Conservation (phyloP, 2,888 invertebrate species). For the Rhamnusium bicolor region DNA sequence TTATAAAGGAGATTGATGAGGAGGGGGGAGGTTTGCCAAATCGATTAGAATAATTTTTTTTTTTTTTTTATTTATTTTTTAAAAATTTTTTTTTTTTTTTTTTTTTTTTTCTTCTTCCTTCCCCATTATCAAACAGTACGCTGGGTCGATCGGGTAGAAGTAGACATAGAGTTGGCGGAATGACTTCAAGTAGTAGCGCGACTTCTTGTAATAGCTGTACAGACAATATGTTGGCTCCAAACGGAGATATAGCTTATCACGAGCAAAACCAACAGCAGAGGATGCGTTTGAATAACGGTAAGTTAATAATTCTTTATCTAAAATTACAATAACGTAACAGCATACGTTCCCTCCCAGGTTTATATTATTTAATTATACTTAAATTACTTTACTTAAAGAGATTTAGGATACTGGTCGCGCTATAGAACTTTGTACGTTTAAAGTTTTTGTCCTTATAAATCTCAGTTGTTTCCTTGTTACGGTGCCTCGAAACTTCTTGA, state of each 20-base stretch:
- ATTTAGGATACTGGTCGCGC: not conserved
- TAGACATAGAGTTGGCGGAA: constrained; percentile 71
- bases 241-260: constrained; percentile 66
- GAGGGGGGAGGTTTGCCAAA: no score
- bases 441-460: not conserved
- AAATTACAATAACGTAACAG: not conserved
- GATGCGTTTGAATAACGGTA: constrained; percentile 68
- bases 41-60: no score
- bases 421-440: not conserved
- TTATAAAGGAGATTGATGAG: no score
- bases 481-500: not conserved
- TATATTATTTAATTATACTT: not conserved
- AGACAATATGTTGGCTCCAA: constrained; percentile 61
- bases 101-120: no score
- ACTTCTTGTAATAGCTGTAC: constrained; percentile 71
- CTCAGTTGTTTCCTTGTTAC: not conserved
- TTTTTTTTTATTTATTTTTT: no score
- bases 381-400: not conserved
- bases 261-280: constrained; percentile 64
- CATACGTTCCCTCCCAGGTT: not conserved
- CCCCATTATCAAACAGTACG: constrained; percentile 67
- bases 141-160: constrained; percentile 68
- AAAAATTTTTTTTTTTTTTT: no score
- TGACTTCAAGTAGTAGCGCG: constrained; percentile 75
- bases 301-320: constrained; percentile 39